Evolutionary conservation across 1,140 invertebrate species (phyloP).

Genomic region (Wasmannia auropunctata): DNA sequence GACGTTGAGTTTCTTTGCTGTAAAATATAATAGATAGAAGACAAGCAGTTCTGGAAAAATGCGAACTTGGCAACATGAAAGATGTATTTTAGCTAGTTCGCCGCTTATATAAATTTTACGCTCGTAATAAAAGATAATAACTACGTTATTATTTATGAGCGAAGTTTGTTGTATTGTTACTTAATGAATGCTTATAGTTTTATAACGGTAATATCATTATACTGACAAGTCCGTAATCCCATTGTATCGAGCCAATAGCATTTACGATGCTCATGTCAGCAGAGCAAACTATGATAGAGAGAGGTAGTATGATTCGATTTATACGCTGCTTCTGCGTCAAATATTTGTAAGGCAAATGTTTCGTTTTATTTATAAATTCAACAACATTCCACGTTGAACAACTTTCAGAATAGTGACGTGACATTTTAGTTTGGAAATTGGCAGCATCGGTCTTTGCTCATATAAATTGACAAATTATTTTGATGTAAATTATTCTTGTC

Average conservation of each 20-base stretch:
- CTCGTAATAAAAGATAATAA: background rate
- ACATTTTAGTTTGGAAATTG: constrained; percentile 12
- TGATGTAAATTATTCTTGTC: background rate
- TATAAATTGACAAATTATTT: constrained; percentile 2
- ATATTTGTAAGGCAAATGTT: constrained; percentile 14
- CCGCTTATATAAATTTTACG: constrained; percentile 10
- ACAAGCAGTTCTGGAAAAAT: constrained; percentile 15
- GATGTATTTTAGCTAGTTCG: background rate
- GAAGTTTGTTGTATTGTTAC: background rate
- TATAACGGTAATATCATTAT: constrained; percentile 4
- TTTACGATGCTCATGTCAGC: background rate
- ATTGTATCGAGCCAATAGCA: constrained; percentile 22
- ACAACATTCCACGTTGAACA: background rate
- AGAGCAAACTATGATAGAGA: background rate
- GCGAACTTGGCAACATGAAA: background rate
- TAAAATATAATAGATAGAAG: constrained; percentile 1
- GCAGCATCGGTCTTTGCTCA: background rate
- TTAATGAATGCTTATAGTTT: constrained; percentile 25
- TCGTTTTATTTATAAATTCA: constrained; percentile 17
- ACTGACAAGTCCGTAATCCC: background rate
- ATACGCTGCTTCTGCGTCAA: background rate
- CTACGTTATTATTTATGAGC: constrained; percentile 2
- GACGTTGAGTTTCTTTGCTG: background rate
- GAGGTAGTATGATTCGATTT: background rate
- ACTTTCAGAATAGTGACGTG: background rate